Evolutionary conservation across 2,888 invertebrate genomes (phyloP).

Genomic region (Drosophila anomalata): DNA sequence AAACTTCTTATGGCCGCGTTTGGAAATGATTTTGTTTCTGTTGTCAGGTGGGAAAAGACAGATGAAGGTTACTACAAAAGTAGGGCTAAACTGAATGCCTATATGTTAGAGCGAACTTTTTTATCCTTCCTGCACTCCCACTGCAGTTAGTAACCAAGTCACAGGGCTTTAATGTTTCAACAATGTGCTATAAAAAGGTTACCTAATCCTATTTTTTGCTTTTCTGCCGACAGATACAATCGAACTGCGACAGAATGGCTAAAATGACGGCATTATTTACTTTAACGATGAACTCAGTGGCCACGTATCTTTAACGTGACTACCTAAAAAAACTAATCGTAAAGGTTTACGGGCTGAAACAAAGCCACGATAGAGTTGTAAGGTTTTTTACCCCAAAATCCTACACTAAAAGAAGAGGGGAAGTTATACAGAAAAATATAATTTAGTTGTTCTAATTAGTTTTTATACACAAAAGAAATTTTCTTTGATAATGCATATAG

Average conservation of each 20-base stretch:
- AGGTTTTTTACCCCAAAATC: not conserved
- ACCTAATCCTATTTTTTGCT: constrained; percentile 13
- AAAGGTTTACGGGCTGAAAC: constrained; percentile 32
- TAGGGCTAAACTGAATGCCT: not conserved
- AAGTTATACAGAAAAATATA: not conserved
- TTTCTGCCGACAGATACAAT: constrained; percentile 12
- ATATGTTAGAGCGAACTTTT: not conserved
- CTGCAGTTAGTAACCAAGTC: not conserved
- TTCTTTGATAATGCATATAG: no score
- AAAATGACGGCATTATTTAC: constrained; percentile 33
- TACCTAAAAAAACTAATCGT: constrained; percentile 26
- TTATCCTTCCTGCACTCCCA: not conserved
- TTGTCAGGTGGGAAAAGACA: constrained; percentile 31
- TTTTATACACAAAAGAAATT: no score
- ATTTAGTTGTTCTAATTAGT: no score
- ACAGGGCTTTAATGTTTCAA: constrained; percentile 1
- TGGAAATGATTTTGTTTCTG: constrained; percentile 34
- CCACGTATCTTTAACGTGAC: constrained; percentile 49
- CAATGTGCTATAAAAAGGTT: constrained; percentile 23
- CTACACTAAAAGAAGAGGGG: constrained; percentile 10
- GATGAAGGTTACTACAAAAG: constrained; percentile 4
- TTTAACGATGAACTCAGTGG: constrained; percentile 44
- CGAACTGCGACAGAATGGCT: constrained; percentile 7
- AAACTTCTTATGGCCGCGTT: constrained; percentile 11
- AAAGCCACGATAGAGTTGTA: constrained; percentile 51